Evolutionary conservation across 2,888 invertebrate species (phyloP).

Genomic region (Tryphoninae sp.): DNA sequence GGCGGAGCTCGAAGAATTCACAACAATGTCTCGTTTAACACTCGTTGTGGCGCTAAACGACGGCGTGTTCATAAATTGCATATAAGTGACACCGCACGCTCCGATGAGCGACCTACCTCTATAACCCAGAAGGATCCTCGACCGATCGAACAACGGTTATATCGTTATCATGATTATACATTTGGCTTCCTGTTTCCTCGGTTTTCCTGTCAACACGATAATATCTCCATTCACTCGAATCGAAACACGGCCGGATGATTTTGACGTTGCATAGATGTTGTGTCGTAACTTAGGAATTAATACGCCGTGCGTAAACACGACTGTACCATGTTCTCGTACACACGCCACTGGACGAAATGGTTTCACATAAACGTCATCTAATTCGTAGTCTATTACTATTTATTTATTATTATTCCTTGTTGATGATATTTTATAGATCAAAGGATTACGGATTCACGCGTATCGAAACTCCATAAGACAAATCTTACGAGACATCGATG

Average conservation of each 20-base stretch:
- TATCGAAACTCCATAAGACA: background rate
- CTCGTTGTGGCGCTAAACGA: background rate
- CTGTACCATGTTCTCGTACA: conserved; percentile 15
- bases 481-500: background rate
- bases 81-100: background rate
- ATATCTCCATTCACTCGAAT: background rate
- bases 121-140: no score
- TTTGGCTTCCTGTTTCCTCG: background rate
- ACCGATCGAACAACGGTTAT: background rate
- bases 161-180: background rate
- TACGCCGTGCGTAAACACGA: background rate
- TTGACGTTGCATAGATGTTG: background rate
- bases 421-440: background rate
- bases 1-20: conserved; percentile 16
- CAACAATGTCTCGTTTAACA: background rate
- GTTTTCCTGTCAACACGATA: background rate
- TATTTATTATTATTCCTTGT: background rate
- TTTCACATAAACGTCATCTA: background rate
- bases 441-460: background rate
- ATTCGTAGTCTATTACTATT: background rate
- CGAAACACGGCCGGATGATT: background rate
- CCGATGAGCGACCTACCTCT: background rate
- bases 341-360: background rate
- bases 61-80: background rate
- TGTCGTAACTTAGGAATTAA: background rate